Conservation (phyloP, 2,888 invertebrate genomes). For the Machimus rusticus region DNA sequence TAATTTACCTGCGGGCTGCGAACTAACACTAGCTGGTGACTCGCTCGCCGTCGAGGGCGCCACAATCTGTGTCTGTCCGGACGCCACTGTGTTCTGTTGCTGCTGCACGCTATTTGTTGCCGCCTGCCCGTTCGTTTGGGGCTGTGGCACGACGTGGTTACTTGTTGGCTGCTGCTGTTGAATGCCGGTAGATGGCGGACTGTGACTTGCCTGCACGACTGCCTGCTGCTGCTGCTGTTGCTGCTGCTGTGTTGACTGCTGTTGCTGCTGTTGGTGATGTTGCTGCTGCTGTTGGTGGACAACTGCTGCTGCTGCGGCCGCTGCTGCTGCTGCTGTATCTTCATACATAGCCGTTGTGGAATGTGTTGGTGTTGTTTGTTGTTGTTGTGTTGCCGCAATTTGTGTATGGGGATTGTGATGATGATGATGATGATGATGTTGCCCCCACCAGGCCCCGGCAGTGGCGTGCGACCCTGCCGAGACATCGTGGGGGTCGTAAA, state of each 20-base stretch:
- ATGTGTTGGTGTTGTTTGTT: constrained; percentile 65
- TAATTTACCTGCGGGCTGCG: constrained; percentile 62
- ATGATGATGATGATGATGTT: constrained; percentile 52
- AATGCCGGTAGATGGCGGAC: constrained; percentile 26
- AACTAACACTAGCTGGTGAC: constrained; percentile 68
- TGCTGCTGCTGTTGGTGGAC: constrained; percentile 49
- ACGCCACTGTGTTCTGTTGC: constrained; percentile 60
- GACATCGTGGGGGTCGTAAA: constrained; percentile 66
- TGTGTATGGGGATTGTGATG: constrained; percentile 60
- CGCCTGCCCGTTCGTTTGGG: constrained; percentile 46
- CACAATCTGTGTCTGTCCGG: constrained; percentile 63
- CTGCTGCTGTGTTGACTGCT: constrained; percentile 55
- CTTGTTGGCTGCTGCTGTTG: constrained; percentile 34
- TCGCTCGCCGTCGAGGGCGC: constrained; percentile 69
- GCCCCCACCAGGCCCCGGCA: constrained; percentile 65
- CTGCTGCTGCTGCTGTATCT: constrained; percentile 62
- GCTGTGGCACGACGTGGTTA: constrained; percentile 51
- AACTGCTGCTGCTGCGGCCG: constrained; percentile 39
- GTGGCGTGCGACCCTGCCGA: constrained; percentile 66
- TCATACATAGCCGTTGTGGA: constrained; percentile 68
- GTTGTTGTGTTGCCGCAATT: constrained; percentile 61
- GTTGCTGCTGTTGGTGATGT: constrained; percentile 56
- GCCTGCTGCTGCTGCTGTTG: constrained; percentile 54
- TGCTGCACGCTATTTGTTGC: constrained; percentile 45
- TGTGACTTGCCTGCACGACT: constrained; percentile 42